Conservation (phyloP, 2,113 vertebrate species). For the Vidua macroura region DNA sequence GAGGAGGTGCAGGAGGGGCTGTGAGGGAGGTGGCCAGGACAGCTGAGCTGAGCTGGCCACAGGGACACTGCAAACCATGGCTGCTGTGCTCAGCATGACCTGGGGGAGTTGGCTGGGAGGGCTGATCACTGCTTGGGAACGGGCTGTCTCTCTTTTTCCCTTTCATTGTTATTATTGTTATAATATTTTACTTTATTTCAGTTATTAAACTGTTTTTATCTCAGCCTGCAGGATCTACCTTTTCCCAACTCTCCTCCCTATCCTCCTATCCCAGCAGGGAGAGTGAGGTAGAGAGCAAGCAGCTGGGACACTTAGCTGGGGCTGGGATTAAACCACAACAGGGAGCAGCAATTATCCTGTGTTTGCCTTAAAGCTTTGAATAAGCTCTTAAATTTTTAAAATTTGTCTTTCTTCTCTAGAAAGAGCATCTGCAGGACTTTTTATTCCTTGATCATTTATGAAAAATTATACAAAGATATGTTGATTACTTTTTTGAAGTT, state of each 20-base stretch:
- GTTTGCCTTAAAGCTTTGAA: background rate
- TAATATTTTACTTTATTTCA: background rate
- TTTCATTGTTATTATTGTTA: background rate
- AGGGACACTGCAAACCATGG: background rate
- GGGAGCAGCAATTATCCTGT: background rate
- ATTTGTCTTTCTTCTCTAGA: background rate
- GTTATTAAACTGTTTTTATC: background rate
- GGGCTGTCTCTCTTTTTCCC: background rate
- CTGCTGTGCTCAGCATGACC: background rate
- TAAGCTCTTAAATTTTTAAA: background rate
- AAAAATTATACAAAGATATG: background rate
- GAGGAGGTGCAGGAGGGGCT: background rate
- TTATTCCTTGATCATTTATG: background rate
- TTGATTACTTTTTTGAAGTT: background rate
- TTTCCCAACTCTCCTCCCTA: background rate
- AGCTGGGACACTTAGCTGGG: background rate
- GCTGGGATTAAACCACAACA: background rate
- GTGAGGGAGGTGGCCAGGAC: background rate
- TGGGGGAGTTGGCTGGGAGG: background rate
- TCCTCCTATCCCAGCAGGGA: background rate
- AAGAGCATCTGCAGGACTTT: background rate
- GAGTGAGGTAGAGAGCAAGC: background rate
- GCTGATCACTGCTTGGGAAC: accelerated
- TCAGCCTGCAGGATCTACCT: background rate
- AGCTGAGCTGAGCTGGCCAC: background rate